phyloP scores from a whole-genome alignment of 1,140 invertebrate species.

The Cecropterus lyciades region DNA sequence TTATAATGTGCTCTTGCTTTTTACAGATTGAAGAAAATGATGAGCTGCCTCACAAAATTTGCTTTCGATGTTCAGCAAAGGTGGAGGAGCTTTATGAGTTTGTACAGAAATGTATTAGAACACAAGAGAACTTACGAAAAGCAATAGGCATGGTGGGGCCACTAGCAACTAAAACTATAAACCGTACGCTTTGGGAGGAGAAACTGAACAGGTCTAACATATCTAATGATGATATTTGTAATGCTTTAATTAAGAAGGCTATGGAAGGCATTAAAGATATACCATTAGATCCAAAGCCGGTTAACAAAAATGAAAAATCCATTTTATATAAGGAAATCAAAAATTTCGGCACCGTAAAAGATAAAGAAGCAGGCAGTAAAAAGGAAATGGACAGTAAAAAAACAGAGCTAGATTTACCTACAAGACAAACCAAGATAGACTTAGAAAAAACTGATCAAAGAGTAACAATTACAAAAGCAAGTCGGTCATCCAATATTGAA shows the following conservation, averaged over 20 bases:
- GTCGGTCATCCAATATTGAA: conserved; percentile 17
- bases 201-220: conserved; percentile 76
- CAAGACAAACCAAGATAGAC: neutral
- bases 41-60: conserved; percentile 81
- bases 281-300: conserved; percentile 41
- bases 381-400: neutral
- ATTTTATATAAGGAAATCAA: conserved; percentile 27
- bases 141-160: conserved; percentile 55
- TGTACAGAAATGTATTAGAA: conserved; percentile 76
- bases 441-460: conserved; percentile 35
- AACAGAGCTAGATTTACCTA: neutral
- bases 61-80: conserved; percentile 81
- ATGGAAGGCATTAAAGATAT: conserved; percentile 73
- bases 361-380: conserved; percentile 11
- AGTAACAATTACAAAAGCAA: conserved; percentile 11
- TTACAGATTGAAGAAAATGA: conserved; percentile 81
- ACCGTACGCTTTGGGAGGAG: conserved; percentile 69
- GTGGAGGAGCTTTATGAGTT: conserved; percentile 80
- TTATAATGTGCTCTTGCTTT: conserved; percentile 1
- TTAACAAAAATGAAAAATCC: conserved; percentile 40
- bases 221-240: conserved; percentile 80
- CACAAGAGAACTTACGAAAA: conserved; percentile 65
- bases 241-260: conserved; percentile 77
- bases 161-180: conserved; percentile 54
- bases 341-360: neutral